Evolutionary conservation across 2,113 vertebrate species (phyloP), one percentile per base, ranked within the genome.

Genomic region (Cheirogaleus medius): DNA sequence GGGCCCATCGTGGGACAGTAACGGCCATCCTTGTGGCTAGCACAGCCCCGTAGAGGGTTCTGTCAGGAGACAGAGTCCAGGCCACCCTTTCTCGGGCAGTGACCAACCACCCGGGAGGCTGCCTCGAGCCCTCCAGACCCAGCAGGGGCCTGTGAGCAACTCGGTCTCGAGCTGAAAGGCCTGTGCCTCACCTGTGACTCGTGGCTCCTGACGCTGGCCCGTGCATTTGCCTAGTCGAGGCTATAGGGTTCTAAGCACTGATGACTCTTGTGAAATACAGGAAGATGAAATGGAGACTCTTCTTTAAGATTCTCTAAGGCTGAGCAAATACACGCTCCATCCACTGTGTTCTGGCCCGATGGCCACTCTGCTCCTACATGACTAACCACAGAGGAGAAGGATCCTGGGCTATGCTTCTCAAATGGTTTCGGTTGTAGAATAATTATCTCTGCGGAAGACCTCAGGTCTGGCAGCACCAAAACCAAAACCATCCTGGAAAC

Each of bases 161-260:
- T 17, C 29, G 8, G 29, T 6, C 29, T 0, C 39, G 32, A 73
- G 18, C n/a, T 7, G 11, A 27, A 64, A 54, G n/a, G 34, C 34
- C 18, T 80, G 13, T 47, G 27, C 6, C 5, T 39, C 8, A 25
- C 47, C 20, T 37, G 13, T 6, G 37, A 80, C 74, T 82, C 11
- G 0, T 34, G 86, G 52, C 34, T 58, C 58, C 44, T 37, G 8
- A 69, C 0, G 1, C 20, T 4, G 2, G 6, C 0, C 29, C 27
- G 8, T 15, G 39, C 39, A n/a, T 14, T 54, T 18, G 25, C 47
- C 58, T 54, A 6, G 8, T 56, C 10, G 0, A 18, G 32, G 47
- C 29, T 37, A 13, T 5, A 1, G 21, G 49, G 10, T 37, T 37
- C 11, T 14, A 80, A 80, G 15, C 34, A 54, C 15, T 23, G 77